Conservation (phyloP, 2,797 vertebrate genomes). For the Gobio occitaniae region DNA sequence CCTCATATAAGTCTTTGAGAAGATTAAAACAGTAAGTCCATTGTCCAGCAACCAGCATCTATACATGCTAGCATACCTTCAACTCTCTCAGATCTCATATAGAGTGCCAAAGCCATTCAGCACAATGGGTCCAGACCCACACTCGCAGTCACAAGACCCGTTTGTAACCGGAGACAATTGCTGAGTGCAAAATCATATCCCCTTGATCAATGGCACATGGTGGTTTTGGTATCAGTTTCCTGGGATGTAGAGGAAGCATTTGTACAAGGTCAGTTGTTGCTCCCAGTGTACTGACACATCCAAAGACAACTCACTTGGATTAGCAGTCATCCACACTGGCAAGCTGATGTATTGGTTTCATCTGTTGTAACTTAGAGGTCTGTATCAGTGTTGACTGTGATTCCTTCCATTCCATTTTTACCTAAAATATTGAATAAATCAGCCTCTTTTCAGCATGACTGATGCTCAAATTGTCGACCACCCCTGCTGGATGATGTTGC, state of each 20-base stretch:
- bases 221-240: constrained; percentile 54
- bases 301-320: constrained; percentile 24
- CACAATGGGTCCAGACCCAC: constrained; percentile 46
- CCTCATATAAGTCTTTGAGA: constrained; percentile 69
- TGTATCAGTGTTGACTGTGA: neutral
- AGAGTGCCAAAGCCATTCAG: constrained; percentile 50
- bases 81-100: constrained; percentile 50
- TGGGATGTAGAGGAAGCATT: constrained; percentile 32
- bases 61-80: constrained; percentile 64
- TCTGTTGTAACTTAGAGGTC: constrained; percentile 10
- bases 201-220: constrained; percentile 67
- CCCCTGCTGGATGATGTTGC: neutral
- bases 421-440: constrained; percentile 7
- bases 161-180: constrained; percentile 53
- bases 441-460: neutral
- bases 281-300: constrained; percentile 21
- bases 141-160: constrained; percentile 12
- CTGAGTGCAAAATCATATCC: constrained; percentile 62
- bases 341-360: neutral
- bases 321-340: neutral
- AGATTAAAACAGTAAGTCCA: constrained; percentile 76
- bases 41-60: constrained; percentile 73
- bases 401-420: neutral
- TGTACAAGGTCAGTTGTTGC: constrained; percentile 27
- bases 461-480: neutral